Conservation (phyloP, 2,113 vertebrate genomes). For the Lynx canadensis region DNA sequence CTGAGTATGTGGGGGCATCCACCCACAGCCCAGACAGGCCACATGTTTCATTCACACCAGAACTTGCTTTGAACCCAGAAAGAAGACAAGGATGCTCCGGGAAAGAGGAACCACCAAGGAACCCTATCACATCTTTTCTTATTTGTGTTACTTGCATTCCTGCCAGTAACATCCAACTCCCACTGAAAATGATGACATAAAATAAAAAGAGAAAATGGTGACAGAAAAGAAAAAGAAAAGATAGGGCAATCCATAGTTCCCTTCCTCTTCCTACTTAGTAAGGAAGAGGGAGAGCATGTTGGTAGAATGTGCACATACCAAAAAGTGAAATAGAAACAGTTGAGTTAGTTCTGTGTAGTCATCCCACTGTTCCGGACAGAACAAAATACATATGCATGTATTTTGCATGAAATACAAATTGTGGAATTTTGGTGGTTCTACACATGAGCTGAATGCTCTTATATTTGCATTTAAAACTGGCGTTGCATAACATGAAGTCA, state of each 20-base stretch:
- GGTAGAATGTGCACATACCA: not conserved
- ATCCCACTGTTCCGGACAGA: not conserved
- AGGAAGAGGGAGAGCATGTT: not conserved
- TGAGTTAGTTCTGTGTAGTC: not conserved
- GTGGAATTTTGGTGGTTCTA: not conserved
- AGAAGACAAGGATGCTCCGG: not conserved
- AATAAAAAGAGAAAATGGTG: not conserved
- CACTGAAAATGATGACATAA: not conserved
- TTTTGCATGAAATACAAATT: not conserved
- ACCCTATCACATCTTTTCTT: not conserved
- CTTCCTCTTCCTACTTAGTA: not conserved
- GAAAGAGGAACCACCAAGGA: not conserved
- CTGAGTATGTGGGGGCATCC: not conserved
- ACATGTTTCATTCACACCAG: not conserved
- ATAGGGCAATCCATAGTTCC: not conserved
- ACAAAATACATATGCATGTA: not conserved
- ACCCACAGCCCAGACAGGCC: not conserved
- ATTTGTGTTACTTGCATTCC: not conserved
- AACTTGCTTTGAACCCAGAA: not conserved
- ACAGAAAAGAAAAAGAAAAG: not conserved
- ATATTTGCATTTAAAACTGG: constrained; percentile 15
- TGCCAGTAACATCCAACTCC: not conserved
- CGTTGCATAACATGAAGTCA: not conserved
- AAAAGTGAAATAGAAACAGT: not conserved
- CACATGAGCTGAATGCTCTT: not conserved